phyloP scores from a whole-genome alignment of 2,888 invertebrate genomes.

The Chrysomela aeneicollis region DNA sequence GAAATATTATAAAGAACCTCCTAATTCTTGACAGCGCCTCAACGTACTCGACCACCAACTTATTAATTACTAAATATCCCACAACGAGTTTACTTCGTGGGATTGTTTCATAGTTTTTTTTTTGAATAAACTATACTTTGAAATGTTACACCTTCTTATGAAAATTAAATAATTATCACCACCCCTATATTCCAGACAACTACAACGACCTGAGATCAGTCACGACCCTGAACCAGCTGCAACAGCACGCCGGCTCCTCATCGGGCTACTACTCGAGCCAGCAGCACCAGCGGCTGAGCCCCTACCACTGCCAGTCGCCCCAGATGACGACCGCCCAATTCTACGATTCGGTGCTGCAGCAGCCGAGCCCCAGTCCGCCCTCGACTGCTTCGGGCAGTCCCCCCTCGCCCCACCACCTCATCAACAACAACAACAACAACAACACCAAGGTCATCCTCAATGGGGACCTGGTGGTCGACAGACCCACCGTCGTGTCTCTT shows the following conservation, averaged over 20 bases:
- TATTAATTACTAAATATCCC: too few species aligned
- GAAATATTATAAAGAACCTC: too few species aligned
- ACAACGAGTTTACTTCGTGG: too few species aligned
- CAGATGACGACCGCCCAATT: constrained; percentile 57
- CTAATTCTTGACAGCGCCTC: too few species aligned
- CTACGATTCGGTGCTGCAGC: constrained; percentile 53
- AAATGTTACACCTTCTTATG: too few species aligned
- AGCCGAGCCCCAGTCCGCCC: constrained; percentile 54
- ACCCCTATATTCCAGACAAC: constrained; percentile 50
- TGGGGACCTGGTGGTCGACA: constrained; percentile 52
- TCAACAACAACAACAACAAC: constrained; percentile 49
- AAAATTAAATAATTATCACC: too few species aligned
- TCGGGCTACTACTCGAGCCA: constrained; percentile 50
- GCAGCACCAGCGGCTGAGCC: constrained; percentile 52
- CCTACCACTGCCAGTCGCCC: constrained; percentile 54
- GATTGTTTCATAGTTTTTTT: too few species aligned
- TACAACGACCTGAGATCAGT: constrained; percentile 52
- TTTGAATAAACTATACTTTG: too few species aligned
- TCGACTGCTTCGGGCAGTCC: constrained; percentile 55
- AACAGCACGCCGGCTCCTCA: constrained; percentile 48
- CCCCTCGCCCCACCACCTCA: constrained; percentile 53
- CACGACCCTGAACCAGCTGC: constrained; percentile 50
- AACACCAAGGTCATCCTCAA: constrained; percentile 56
- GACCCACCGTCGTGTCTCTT: constrained; percentile 59
- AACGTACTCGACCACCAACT: too few species aligned